Base-by-base conservation (phyloP, 2,888 invertebrate genomes). In the Cataglyphis rosenhaueri region DNA sequence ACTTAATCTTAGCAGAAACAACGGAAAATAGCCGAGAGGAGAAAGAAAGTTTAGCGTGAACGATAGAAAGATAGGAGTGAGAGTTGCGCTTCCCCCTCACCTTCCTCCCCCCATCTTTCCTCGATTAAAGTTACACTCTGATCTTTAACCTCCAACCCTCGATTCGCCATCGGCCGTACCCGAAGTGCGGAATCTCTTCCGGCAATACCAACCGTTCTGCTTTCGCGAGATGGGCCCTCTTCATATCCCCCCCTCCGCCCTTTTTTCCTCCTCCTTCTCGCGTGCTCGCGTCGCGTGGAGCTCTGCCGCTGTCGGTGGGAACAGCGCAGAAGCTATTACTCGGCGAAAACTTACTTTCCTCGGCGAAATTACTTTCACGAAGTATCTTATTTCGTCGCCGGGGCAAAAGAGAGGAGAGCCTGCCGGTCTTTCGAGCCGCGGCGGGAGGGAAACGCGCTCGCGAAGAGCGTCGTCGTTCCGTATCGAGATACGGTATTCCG, bases 321-420 rank as follows among this genome's bases (percentile, higher is more conserved):
- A 76, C 76, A 55, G 84, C 76, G 83, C 81, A 70, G 85, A 90
- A 90, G 84, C 91, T 89, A 92, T 91, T 90, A 91, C 90, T 87
- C 87, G 85, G 83, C 82, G 89, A 89, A 92, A 92, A 92, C 91
- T 92, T 91, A 92, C 90, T 92, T 91, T 91, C 90, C 87, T 83
- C 83, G 74, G 71, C 86, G 87, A 90, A 92, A 92, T 92, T 92
- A 91, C 90, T 91, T 90, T 87, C 83, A 81, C 87, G 86, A 90
- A 91, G 91, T 91, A 91, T 92, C 92, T 92, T 91, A 91, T 92
- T 91, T 91, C 91, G 89, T 87, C 84, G 83, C 76, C 52, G 86
- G 48, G 86, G 48, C 71, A 83, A 57, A 61, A 61, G 73, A 84
- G 85, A 78, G 68, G 71, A 84, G 82, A 82, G 38, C 48, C 78